These are phyloP conservation scores for Steinernema carpocapsae DNA, from an alignment of 2,888 invertebrate genomes.

Conservation along the genomic window DNA sequence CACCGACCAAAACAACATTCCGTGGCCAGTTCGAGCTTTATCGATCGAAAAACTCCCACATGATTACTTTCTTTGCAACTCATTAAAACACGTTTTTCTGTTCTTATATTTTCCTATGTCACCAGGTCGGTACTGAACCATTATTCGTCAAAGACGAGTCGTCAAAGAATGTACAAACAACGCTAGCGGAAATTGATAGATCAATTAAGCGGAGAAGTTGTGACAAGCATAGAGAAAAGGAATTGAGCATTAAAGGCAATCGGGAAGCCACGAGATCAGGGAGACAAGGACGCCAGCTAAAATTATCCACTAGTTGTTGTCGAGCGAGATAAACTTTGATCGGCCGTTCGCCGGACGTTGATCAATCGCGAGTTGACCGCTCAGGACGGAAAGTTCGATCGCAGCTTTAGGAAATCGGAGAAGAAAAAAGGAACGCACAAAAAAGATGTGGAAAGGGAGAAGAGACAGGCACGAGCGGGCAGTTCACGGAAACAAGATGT, in stretches of 20 bases:
- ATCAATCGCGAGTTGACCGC: conserved; percentile 25
- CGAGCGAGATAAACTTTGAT: conserved; percentile 7
- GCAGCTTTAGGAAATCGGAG: neutral
- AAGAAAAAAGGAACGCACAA: neutral
- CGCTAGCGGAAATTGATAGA: conserved; percentile 1
- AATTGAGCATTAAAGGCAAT: conserved; percentile 13
- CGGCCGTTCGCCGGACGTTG: conserved; percentile 2
- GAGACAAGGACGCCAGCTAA: neutral
- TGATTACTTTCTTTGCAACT: neutral
- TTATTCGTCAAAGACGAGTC: conserved; percentile 35
- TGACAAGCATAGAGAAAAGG: conserved; percentile 13
- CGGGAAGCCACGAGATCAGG: conserved; percentile 8
- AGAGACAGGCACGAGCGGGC: neutral
- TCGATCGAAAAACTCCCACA: neutral
- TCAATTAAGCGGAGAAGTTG: conserved; percentile 2
- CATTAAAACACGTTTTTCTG: neutral
- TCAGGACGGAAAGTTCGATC: conserved; percentile 17
- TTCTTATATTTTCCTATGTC: neutral
- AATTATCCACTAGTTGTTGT: conserved; percentile 9
- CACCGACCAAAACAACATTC: conserved; percentile 20
- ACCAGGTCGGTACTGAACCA: neutral
- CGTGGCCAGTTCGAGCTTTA: neutral
- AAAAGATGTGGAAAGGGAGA: neutral
- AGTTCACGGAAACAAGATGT: conserved; percentile 19
- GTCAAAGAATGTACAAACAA: conserved; percentile 25